Conservation (phyloP, 2,797 vertebrate genomes). For the Artibeus lituratus region DNA sequence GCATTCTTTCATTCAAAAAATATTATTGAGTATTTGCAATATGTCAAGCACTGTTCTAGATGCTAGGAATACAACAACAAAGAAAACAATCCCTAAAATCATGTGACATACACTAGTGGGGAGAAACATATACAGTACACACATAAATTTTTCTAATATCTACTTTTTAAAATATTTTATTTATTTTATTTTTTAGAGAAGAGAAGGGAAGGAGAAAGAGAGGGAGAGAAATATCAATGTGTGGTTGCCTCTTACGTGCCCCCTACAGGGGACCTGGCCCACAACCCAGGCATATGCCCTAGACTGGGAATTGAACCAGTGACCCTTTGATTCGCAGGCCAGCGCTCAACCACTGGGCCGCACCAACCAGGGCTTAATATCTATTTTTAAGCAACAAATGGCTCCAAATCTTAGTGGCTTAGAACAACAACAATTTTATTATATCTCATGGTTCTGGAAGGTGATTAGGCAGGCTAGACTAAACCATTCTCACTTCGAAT, state of each 20-base stretch:
- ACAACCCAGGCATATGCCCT: too few relatives aligned
- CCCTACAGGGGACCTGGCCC: too few relatives aligned
- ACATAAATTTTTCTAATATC: not conserved
- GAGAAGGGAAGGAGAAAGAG: too few relatives aligned
- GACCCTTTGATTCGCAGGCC: too few relatives aligned
- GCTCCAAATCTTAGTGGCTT: not conserved
- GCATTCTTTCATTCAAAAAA: not conserved
- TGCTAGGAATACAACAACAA: not conserved
- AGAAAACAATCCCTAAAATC: not conserved
- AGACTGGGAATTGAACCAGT: too few relatives aligned
- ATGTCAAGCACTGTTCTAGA: not conserved
- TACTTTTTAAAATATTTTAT: not conserved
- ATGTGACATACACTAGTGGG: not conserved
- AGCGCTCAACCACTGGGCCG: too few relatives aligned
- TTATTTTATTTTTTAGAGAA: not conserved
- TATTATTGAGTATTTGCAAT: not conserved
- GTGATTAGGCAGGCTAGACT: not conserved
- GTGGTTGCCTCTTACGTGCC: too few relatives aligned
- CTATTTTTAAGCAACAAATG: conserved; percentile 6
- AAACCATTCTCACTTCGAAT: not conserved
- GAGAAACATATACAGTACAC: not conserved
- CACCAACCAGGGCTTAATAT: not conserved
- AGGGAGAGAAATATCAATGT: too few relatives aligned
- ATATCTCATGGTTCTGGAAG: not conserved
- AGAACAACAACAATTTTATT: not conserved